Evolutionary conservation across 1,140 invertebrate genomes (phyloP), one percentile per base, ranked within the genome.

Genomic region (Tigriopus japonicus): DNA sequence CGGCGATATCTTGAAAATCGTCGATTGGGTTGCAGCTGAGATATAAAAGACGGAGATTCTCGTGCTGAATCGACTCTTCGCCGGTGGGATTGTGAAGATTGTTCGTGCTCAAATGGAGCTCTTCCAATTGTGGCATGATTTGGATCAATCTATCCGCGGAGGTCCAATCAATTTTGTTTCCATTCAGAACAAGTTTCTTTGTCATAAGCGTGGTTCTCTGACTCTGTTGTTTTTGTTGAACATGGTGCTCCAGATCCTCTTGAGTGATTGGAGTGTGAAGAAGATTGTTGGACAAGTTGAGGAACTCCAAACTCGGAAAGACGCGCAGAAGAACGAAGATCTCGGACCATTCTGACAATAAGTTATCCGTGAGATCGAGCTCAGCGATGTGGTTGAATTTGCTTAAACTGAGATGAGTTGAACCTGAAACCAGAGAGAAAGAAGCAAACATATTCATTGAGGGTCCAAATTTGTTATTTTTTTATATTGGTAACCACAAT

Each of bases 301-400:
- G 52, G 24, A 54, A 54, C 28, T 54, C 52, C 28, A 54, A 24
- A 35, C 28, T 24, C 2, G 52, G 19, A 24, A 54, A 54, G 14
- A 54, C 23, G 19, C 24, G 15, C 2, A 54, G 23, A 24, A 54
- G 19, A 17, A 15, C n/a, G 23, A 19, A 54, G 52, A 54, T 35
- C 24, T 54, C 52, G n/a, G 19, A 23, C 52, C 52, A 54, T 19
- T 54, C 52, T n/a, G 52, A 54, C 52, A 54, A 54, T 35, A 54
- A 24, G 23, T 54, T 54, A 24, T 54, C 52, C 15, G 52, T 54
- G 19, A 54, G 28, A 54, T 54, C 52, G 14, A 54, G 28, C 7
- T 35, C 28, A n/a, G 52, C 52, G 28, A 54, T 54, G 28, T 54
- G 52, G n/a, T 14, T 54, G 15, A 54, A 54, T 7, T 35, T 54